Percentiles rank a stretch among this genome's conserved stretches.
These are phyloP conservation scores for Falco biarmicus DNA, from an alignment of 2,797 vertebrate species.

Conservation along the genomic window DNA sequence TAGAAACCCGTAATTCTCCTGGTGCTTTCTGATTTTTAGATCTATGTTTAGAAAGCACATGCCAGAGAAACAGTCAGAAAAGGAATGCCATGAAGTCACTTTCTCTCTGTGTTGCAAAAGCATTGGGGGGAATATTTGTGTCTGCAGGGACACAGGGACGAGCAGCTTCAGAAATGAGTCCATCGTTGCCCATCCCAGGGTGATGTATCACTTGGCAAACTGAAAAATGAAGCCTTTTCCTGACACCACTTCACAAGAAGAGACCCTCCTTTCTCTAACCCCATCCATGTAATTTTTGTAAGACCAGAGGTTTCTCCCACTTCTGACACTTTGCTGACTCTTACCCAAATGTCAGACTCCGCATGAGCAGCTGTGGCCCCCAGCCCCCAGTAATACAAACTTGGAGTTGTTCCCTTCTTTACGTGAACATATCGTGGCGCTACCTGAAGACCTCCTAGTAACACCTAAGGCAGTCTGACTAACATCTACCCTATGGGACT, in stretches of 20 bases:
- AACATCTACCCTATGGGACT: not conserved
- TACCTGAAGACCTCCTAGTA: not conserved
- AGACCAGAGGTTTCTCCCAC: not conserved
- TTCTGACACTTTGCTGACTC: not conserved
- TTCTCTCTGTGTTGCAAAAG: slow-evolving; percentile 51
- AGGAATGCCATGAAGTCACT: slow-evolving; percentile 71
- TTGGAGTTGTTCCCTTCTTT: not conserved
- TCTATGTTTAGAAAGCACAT: slow-evolving; percentile 74
- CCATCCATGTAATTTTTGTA: not conserved
- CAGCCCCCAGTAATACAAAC: fast-evolving
- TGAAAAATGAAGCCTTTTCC: not conserved
- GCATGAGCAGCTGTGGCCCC: fast-evolving
- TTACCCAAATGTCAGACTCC: not conserved
- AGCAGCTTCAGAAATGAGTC: not conserved
- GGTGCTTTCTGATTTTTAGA: slow-evolving; percentile 74
- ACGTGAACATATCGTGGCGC: fast-evolving
- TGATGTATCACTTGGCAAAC: not conserved
- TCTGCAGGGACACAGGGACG: not conserved
- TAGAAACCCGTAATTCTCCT: slow-evolving; percentile 74
- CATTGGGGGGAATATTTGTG: slow-evolving; percentile 32
- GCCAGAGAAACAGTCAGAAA: slow-evolving; percentile 71
- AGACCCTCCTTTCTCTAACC: not conserved
- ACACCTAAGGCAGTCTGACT: not conserved
- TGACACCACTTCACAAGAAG: not conserved
- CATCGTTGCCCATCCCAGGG: not conserved